Evolutionary conservation across 2,113 vertebrate genomes (phyloP), one percentile per base, ranked within the genome.

Genomic region (Actenoides lindsayi): DNA sequence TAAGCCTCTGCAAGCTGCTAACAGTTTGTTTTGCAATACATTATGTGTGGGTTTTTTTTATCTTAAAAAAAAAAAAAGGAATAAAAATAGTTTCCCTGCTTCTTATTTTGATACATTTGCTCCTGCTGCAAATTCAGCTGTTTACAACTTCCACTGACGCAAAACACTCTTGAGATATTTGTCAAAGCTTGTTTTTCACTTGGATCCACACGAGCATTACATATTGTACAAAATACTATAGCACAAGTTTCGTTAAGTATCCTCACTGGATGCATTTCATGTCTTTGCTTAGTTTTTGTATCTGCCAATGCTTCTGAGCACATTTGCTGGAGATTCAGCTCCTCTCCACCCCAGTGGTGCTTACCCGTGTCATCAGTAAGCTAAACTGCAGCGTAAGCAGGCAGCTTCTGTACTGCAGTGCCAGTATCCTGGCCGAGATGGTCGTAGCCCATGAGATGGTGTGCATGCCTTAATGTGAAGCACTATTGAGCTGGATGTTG

Each of bases 131-230:
- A 70, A 89, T 90, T 67, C 68, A 59, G n/a, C 63, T 87, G 64
- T 94, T 94, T 90, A 86, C 81, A 56, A 33, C 65, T 91, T 89
- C 51, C 23, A 48, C 28, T 60, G 83, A 83, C 67, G 90, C 89
- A 89, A 92, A 95, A 77, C 54, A 44, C 63, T 94, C 81, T 78
- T n/a, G 76, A 94, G 94, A 90, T 92, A 91, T 93, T 95, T 96
- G 82, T 94, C 95, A 95, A 86, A 94, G 75, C 90, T 93, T 95
- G 92, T 88, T 97, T 94, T 83, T 88, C 79, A 59, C 79, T 86
- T 63, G 50, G 56, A 77, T 59, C 89, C 56, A 30, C 31, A 21
- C 2, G 2, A 90, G 42, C 59, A 6, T 88, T 93, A 13, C 82
- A 39, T 64, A 76, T 44, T 76, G 79, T 77, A 64, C 44, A 67